Evolutionary conservation across 2,888 invertebrate species (phyloP).

Genomic region (Gerosis bhagava): DNA sequence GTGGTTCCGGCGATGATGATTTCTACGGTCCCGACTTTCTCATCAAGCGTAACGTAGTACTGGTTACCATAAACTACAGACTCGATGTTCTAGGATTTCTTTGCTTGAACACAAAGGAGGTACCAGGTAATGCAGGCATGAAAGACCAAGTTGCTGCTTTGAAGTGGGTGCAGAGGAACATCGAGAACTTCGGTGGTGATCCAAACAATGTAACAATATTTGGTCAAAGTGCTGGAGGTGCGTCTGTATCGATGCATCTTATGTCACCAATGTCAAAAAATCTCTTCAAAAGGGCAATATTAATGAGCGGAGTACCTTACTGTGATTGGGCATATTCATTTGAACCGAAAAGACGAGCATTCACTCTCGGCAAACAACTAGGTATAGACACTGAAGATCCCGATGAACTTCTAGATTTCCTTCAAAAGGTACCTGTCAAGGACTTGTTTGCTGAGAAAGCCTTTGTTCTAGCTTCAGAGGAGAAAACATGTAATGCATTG

Average conservation of each 20-base stretch:
- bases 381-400: constrained; percentile 43
- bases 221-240: constrained; percentile 55
- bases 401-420: constrained; percentile 42
- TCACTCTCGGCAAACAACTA: constrained; percentile 44
- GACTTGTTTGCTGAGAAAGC: constrained; percentile 40
- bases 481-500: constrained; percentile 34
- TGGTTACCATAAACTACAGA: constrained; percentile 60
- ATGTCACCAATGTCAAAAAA: constrained; percentile 55
- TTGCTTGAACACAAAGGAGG: constrained; percentile 48
- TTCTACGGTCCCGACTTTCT: constrained; percentile 53
- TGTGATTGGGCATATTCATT: constrained; percentile 77
- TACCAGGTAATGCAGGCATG: constrained; percentile 56
- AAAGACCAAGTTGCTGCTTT: constrained; percentile 57
- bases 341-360: constrained; percentile 68
- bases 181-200: constrained; percentile 50
- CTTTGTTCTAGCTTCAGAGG: constrained; percentile 43
- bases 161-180: constrained; percentile 50
- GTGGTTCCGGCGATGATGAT: constrained; percentile 50
- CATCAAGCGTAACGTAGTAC: constrained; percentile 45
- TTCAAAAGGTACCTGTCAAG: constrained; percentile 39
- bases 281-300: constrained; percentile 70
- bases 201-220: constrained; percentile 51
- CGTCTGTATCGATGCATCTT: constrained; percentile 44
- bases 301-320: constrained; percentile 85
- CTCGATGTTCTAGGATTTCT: constrained; percentile 54